Conservation (phyloP, 2,888 invertebrate genomes). For the Platypus cylindrus region DNA sequence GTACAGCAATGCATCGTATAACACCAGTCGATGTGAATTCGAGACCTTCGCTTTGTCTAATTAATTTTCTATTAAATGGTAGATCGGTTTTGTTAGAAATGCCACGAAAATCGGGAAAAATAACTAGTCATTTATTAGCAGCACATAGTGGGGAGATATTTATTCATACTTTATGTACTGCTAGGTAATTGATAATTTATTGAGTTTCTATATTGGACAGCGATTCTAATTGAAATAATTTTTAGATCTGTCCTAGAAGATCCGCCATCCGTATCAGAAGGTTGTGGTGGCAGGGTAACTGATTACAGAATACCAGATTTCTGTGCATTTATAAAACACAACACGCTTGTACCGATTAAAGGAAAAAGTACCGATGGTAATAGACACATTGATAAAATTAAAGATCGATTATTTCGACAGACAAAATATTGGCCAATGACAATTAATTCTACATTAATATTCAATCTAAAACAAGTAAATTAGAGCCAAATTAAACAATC, state of each 20-base stretch:
- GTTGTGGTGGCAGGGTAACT: constrained; percentile 84
- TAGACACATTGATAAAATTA: constrained; percentile 50
- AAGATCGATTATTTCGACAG: constrained; percentile 58
- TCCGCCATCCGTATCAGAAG: constrained; percentile 90
- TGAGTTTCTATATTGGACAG: not conserved
- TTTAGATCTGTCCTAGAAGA: constrained; percentile 76
- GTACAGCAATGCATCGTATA: constrained; percentile 75
- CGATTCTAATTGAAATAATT: constrained; percentile 2
- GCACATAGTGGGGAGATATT: constrained; percentile 94
- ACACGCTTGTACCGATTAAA: constrained; percentile 62
- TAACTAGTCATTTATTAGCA: constrained; percentile 84
- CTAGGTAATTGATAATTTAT: constrained; percentile 32
- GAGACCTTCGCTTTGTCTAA: constrained; percentile 90
- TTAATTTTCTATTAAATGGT: constrained; percentile 92
- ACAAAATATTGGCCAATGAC: constrained; percentile 84
- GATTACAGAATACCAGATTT: constrained; percentile 84
- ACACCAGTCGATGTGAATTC: constrained; percentile 96
- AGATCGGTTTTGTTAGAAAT: constrained; percentile 87
- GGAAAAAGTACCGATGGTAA: constrained; percentile 32
- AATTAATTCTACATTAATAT: constrained; percentile 77
- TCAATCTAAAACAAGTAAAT: constrained; percentile 60
- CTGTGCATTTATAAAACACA: constrained; percentile 75
- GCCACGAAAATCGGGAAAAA: constrained; percentile 71
- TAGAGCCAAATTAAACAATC: too few species aligned
- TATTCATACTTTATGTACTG: constrained; percentile 80